Conservation (phyloP, 2,797 vertebrate species). For the Betta splendens region DNA sequence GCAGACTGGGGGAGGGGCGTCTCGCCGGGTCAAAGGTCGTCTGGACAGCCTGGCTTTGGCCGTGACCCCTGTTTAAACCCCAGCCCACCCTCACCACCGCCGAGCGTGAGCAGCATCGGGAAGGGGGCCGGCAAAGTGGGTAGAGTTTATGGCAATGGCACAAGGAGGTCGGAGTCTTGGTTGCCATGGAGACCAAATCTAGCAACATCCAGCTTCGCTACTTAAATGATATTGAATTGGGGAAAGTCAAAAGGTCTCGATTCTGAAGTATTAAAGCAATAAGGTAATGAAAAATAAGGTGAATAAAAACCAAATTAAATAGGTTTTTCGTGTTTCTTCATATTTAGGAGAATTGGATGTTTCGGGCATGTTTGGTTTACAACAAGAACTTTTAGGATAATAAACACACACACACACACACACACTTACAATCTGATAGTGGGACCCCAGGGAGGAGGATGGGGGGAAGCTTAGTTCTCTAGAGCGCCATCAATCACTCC, state of each 20-base stretch:
- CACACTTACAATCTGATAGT: constrained; percentile 58
- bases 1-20: constrained; percentile 42
- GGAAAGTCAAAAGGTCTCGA: constrained; percentile 14
- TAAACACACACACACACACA: constrained; percentile 29
- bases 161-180: constrained; percentile 60
- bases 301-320: neutral
- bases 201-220: constrained; percentile 43
- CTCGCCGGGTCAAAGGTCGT: constrained; percentile 68
- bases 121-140: constrained; percentile 13
- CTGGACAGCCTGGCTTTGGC: constrained; percentile 70
- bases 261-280: constrained; percentile 6
- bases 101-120: constrained; percentile 16
- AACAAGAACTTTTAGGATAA: constrained; percentile 29
- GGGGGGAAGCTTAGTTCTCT: constrained; percentile 73
- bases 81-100: constrained; percentile 48
- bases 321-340: neutral
- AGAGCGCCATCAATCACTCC: constrained; percentile 84
- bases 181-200: constrained; percentile 64
- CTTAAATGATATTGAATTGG: constrained; percentile 39
- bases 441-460: constrained; percentile 71
- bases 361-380: constrained; percentile 14
- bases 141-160: constrained; percentile 62
- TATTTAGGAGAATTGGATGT: neutral
- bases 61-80: constrained; percentile 73
- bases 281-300: neutral